Evolutionary conservation across 2,797 vertebrate genomes (phyloP).

Genomic region (Anisognathus igniventris): DNA sequence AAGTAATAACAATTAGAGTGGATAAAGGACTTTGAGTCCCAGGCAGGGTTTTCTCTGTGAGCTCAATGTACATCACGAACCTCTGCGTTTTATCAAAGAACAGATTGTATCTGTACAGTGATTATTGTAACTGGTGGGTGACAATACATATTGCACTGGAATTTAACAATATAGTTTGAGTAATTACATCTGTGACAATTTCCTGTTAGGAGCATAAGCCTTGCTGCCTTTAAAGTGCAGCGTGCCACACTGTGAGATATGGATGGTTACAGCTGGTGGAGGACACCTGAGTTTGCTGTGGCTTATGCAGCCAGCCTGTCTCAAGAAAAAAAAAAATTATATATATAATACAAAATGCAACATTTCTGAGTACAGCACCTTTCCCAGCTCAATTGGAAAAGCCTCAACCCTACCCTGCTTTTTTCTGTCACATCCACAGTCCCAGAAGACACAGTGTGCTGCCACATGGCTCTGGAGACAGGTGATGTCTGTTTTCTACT

Average conservation of each 20-base stretch:
- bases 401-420: accelerated
- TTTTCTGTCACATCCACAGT: neutral
- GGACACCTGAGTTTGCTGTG: neutral
- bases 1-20: neutral
- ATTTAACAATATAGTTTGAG: neutral
- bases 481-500: neutral
- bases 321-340: neutral
- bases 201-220: neutral
- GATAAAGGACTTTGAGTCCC: neutral
- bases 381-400: neutral
- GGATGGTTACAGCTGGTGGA: neutral
- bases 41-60: neutral
- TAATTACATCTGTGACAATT: neutral
- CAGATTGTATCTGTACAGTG: neutral
- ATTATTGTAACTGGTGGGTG: neutral
- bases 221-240: neutral
- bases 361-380: neutral
- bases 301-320: neutral
- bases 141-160: neutral
- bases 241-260: accelerated
- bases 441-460: neutral
- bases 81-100: neutral
- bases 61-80: accelerated
- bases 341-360: neutral
- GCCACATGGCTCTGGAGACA: neutral